Evolutionary conservation across 2,113 vertebrate species (phyloP), one percentile per base, ranked within the genome.

Genomic region (Peromyscus maniculatus): DNA sequence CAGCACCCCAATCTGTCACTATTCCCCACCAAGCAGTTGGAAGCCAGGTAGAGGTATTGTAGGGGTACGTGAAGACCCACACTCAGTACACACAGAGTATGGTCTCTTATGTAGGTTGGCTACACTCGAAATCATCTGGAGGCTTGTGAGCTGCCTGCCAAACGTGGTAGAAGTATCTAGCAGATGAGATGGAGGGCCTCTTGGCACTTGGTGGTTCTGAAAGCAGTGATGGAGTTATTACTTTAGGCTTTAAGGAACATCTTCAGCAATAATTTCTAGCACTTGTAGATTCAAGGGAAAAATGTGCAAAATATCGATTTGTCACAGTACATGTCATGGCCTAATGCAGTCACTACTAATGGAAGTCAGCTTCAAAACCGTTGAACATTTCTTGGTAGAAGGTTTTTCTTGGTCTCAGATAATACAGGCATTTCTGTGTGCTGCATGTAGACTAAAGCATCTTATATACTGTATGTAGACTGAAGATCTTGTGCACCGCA

Each of bases 301-400:
- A 74, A 87, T 24, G 46, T 91, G 52, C 79, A 86, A 62, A 82
- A 82, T 92, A 96, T 86, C 28, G 26, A 91, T 94, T 94, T 92
- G 46, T 95, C 88, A 82, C 62, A 86, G 69, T 33, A 72, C 69
- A 39, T 72, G 4, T 49, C 66, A 87, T 62, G 72, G 87, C 39
- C 77, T 78, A 77, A 86, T 31, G 62, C 4, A 77, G 66, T 91
- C 66, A 72, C 62, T 87, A 33, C 55, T 95, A 62, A 96, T 64
- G 64, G 49, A 91, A 93, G 31, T 94, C 87, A 79, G 83, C 67
- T 93, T 67, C 31, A 78, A 33, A 79, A 55, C 74, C 33, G 69
- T 12, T 97, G 49, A 62, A 12, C 11, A 3, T 52, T 75, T 88
- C 69, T 97, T 89, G 64, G 11, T 46, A 64, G 49, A 91, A 43